Conservation (phyloP, 2,888 invertebrate genomes). For the Leptopilina drosophilae region DNA sequence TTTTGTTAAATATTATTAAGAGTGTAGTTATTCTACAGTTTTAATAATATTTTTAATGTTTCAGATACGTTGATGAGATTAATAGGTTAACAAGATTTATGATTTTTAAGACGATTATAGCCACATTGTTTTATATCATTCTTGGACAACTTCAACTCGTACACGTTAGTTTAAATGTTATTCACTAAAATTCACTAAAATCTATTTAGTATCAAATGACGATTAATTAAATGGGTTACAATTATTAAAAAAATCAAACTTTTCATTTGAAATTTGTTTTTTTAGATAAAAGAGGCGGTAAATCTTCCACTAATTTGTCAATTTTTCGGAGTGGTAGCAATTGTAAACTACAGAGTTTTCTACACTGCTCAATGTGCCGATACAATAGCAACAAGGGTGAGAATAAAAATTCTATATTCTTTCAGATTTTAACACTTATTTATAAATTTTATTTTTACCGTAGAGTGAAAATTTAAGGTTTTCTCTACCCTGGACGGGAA, state of each 20-base stretch:
- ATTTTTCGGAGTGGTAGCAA: not conserved
- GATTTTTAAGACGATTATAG: not conserved
- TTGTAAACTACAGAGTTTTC: not conserved
- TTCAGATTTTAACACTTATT: not conserved
- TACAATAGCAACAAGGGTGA: not conserved
- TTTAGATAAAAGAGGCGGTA: not conserved
- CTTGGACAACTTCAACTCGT: not conserved
- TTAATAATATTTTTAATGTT: too few species aligned
- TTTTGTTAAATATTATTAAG: too few species aligned
- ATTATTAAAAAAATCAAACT: too few species aligned
- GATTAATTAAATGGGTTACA: too few species aligned
- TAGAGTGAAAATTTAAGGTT: conserved; percentile 11
- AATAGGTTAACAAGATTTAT: not conserved
- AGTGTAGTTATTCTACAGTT: too few species aligned
- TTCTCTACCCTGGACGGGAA: not conserved
- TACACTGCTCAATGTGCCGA: conserved; percentile 1
- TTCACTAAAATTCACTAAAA: too few species aligned
- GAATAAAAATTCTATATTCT: not conserved
- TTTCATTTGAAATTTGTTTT: not conserved
- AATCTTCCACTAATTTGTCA: conserved; percentile 7
- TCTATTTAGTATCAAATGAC: too few species aligned
- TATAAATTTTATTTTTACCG: not conserved
- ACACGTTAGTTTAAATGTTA: conserved; percentile 9
- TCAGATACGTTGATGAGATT: conserved; percentile 5
- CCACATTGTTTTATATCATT: not conserved